phyloP scores from a whole-genome alignment of 2,888 invertebrate genomes.

The Oxyscelio sp. region DNA sequence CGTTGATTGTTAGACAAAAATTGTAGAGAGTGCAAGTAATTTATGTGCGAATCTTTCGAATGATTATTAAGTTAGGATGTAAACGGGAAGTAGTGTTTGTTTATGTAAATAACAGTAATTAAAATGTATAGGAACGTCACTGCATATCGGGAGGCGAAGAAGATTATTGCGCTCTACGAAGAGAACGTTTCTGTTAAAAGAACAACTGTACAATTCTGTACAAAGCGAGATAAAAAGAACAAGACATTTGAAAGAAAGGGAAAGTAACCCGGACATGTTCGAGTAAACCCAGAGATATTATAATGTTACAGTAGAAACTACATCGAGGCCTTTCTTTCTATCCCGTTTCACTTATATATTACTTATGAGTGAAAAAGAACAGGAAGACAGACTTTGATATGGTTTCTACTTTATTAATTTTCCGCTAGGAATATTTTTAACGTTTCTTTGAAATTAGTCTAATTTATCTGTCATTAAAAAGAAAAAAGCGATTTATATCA shows the following conservation, averaged over 20 bases:
- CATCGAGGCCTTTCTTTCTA: no score
- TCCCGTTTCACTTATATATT: no score
- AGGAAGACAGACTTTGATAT: neutral
- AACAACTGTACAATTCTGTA: constrained; percentile 4
- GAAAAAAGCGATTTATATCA: no score
- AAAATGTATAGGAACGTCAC: no score
- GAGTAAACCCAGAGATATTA: constrained; percentile 24
- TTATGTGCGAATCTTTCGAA: no score
- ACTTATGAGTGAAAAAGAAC: neutral
- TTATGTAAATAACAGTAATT: no score
- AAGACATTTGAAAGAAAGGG: constrained; percentile 23
- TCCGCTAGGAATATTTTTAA: no score
- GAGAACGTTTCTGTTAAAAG: neutral
- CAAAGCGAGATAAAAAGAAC: constrained; percentile 13
- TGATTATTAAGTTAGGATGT: no score
- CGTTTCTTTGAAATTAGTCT: neutral
- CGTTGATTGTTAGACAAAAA: no score
- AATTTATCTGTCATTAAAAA: neutral
- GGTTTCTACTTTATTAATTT: neutral
- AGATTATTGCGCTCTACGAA: neutral
- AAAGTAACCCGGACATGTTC: constrained; percentile 39
- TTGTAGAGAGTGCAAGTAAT: no score
- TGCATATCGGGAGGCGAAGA: no score
- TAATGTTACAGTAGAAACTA: constrained; percentile 24
- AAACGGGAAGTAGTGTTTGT: no score